Evolutionary conservation across 2,888 invertebrate genomes (phyloP).

Genomic region (Nezara viridula): DNA sequence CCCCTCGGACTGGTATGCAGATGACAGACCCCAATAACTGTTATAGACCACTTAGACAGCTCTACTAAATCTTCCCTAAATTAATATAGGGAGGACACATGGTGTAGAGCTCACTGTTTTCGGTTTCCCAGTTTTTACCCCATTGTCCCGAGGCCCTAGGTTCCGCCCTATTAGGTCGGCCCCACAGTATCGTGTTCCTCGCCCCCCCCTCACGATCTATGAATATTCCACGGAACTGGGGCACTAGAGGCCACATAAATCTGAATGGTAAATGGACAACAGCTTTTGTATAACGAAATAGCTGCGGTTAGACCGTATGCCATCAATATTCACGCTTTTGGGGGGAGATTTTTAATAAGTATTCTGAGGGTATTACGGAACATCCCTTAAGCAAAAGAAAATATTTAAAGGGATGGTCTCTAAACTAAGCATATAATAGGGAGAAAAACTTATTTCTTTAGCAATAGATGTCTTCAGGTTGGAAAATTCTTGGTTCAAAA

Average conservation of each 20-base stretch:
- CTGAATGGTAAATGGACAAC: conserved; percentile 2
- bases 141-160: not conserved
- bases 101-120: not conserved
- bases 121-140: not conserved
- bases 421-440: no score
- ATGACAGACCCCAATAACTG: not conserved
- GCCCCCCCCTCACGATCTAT: not conserved
- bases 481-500: no score
- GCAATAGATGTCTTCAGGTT: no score
- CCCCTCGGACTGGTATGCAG: not conserved
- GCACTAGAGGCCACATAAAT: conserved; percentile 17
- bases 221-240: not conserved
- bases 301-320: not conserved
- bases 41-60: not conserved
- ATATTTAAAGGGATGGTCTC: no score
- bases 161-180: not conserved
- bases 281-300: conserved; percentile 6
- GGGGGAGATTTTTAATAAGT: not conserved
- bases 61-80: not conserved
- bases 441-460: no score
- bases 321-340: conserved; percentile 7
- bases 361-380: not conserved
- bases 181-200: not conserved
- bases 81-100: not conserved
- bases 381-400: no score